Percentiles rank a stretch among this genome's conserved stretches.
These are phyloP conservation scores for Manacus vitellinus DNA, from an alignment of 2,113 vertebrate species.

Conservation along the genomic window DNA sequence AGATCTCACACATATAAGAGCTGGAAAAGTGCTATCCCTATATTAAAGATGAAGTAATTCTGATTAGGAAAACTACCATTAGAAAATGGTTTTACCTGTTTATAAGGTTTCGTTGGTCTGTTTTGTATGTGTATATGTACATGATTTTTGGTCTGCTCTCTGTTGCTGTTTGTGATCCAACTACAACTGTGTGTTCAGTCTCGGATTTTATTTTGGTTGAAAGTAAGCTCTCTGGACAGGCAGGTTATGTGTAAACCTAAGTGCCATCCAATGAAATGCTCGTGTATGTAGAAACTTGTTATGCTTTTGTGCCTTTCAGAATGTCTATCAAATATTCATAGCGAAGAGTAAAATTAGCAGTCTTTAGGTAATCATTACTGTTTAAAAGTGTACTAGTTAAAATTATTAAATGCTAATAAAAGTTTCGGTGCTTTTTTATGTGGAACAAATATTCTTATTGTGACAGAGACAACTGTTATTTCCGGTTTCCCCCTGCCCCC, in stretches of 20 bases:
- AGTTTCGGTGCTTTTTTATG: not conserved
- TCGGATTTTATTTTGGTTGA: not conserved
- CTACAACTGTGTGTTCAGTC: not conserved
- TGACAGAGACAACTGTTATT: not conserved
- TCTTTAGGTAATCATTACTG: not conserved
- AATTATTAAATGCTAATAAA: not conserved
- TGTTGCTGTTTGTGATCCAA: not conserved
- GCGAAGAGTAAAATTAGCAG: not conserved
- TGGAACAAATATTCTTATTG: not conserved
- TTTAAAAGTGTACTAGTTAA: not conserved
- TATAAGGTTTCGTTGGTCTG: not conserved
- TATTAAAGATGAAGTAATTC: not conserved
- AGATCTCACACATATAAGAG: rapidly evolving
- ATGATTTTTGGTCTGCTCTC: not conserved
- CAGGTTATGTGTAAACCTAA: not conserved
- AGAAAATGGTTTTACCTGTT: not conserved
- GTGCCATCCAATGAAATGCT: not conserved
- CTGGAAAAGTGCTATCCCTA: not conserved
- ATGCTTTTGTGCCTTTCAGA: not conserved
- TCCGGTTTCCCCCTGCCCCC: not conserved
- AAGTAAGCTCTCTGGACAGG: not conserved
- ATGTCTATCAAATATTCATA: not conserved
- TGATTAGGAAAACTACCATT: not conserved
- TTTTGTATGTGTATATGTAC: rapidly evolving
- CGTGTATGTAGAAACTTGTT: not conserved